phyloP scores from a whole-genome alignment of 2,888 invertebrate species.

The Drosophila dives region DNA sequence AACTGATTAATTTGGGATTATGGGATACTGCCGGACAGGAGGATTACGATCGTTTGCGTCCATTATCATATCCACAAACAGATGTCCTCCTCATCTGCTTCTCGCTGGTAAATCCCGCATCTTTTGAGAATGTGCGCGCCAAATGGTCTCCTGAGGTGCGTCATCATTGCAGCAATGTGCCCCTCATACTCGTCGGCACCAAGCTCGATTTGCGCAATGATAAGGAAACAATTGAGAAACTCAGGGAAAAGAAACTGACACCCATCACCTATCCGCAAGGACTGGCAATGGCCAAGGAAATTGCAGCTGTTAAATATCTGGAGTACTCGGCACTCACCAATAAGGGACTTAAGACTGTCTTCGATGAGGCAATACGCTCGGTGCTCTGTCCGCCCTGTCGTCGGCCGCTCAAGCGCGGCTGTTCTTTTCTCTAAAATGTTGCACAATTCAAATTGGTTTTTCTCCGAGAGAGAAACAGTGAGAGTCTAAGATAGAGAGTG shows the following conservation, averaged over 20 bases:
- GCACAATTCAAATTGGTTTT: background rate
- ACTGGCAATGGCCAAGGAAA: slow-evolving; percentile 84
- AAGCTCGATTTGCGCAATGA: slow-evolving; percentile 83
- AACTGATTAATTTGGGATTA: slow-evolving; percentile 83
- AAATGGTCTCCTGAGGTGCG: slow-evolving; percentile 84
- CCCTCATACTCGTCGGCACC: slow-evolving; percentile 83
- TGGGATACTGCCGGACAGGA: slow-evolving; percentile 84
- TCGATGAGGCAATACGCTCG: slow-evolving; percentile 84
- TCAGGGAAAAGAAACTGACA: slow-evolving; percentile 83
- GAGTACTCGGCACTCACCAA: slow-evolving; percentile 83
- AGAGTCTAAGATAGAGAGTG: background rate
- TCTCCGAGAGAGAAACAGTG: background rate
- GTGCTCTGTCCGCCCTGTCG: slow-evolving; percentile 83
- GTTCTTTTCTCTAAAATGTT: slow-evolving; percentile 62
- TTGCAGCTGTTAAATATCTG: slow-evolving; percentile 83
- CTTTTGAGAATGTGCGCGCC: slow-evolving; percentile 84
- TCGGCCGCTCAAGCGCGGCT: slow-evolving; percentile 72
- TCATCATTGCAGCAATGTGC: slow-evolving; percentile 84
- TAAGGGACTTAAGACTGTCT: slow-evolving; percentile 83
- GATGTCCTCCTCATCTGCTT: slow-evolving; percentile 84
- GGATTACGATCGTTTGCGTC: slow-evolving; percentile 83
- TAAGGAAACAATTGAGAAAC: slow-evolving; percentile 83
- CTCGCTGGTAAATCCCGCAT: slow-evolving; percentile 83
- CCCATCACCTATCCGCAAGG: slow-evolving; percentile 84
- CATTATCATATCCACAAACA: slow-evolving; percentile 83